phyloP scores from a whole-genome alignment of 2,888 invertebrate genomes.

The Spisula subtruncata region DNA sequence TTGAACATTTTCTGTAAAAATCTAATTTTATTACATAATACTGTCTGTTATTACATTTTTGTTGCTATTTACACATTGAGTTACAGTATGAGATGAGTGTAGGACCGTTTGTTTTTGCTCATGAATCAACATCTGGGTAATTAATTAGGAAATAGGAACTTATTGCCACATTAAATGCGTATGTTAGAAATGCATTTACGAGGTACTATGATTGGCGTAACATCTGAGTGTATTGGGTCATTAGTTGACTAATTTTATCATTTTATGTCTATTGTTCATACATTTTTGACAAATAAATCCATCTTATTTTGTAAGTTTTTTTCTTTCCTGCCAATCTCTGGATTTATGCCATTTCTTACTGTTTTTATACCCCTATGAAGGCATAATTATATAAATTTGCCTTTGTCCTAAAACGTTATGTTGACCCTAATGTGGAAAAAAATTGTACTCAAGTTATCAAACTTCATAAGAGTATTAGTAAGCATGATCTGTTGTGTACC shows the following conservation, averaged over 20 bases:
- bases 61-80: neutral
- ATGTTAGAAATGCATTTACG: neutral
- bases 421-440: no score
- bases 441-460: no score
- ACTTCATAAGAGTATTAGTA: no score
- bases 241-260: neutral
- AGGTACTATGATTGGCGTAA: neutral
- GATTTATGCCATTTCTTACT: no score
- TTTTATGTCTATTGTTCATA: neutral
- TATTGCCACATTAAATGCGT: neutral
- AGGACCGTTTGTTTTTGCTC: neutral
- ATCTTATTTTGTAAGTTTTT: no score
- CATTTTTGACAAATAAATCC: neutral
- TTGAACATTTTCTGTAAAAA: neutral
- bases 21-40: neutral
- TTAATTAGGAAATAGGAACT: neutral
- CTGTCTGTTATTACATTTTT: neutral
- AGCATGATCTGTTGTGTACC: no score
- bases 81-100: slow-evolving; percentile 1
- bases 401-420: no score
- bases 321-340: no score
- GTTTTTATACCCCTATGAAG: no score
- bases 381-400: no score
- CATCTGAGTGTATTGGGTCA: neutral
- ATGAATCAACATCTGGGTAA: neutral